These are phyloP conservation scores for Caenorhabditis plicata DNA, from an alignment of 2,888 invertebrate species.

Conservation along the genomic window DNA sequence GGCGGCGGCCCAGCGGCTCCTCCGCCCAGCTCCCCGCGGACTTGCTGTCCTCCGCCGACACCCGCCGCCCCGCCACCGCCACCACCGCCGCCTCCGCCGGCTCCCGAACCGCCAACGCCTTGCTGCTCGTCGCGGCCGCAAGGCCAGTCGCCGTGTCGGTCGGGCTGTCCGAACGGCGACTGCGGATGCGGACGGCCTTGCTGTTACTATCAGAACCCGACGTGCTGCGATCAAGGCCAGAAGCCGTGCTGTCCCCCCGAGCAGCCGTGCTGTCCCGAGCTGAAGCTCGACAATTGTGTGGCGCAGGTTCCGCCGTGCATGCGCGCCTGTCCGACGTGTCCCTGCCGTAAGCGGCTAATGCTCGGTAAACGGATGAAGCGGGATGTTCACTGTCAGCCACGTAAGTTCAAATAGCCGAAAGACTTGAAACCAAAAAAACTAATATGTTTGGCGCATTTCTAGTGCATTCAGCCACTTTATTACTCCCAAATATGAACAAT, in stretches of 20 bases:
- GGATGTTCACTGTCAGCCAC: conserved; percentile 46
- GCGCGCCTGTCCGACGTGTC: conserved; percentile 48
- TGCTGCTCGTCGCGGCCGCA: conserved; percentile 40
- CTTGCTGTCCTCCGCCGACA: conserved; percentile 54
- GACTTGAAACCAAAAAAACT: not conserved
- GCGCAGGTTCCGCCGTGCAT: conserved; percentile 52
- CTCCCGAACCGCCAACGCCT: conserved; percentile 57
- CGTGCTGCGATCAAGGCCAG: conserved; percentile 47
- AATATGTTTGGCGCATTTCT: too few species aligned
- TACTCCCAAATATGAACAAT: too few species aligned
- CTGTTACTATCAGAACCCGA: conserved; percentile 56
- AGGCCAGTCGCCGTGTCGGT: conserved; percentile 29
- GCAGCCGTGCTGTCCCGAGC: conserved; percentile 54
- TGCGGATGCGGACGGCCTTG: conserved; percentile 58
- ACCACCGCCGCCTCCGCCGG: conserved; percentile 57
- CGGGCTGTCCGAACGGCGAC: conserved; percentile 44
- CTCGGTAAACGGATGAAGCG: conserved; percentile 44
- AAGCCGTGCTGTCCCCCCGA: conserved; percentile 56
- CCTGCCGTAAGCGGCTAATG: conserved; percentile 44
- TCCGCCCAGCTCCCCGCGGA: conserved; percentile 50
- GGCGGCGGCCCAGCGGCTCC: conserved; percentile 31
- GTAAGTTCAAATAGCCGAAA: conserved; percentile 4
- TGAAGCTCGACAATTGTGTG: conserved; percentile 41
- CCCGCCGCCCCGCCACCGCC: conserved; percentile 55
- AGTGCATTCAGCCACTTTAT: too few species aligned